phyloP scores from a whole-genome alignment of 1,140 invertebrate genomes.

The Monochamus saltuarius region DNA sequence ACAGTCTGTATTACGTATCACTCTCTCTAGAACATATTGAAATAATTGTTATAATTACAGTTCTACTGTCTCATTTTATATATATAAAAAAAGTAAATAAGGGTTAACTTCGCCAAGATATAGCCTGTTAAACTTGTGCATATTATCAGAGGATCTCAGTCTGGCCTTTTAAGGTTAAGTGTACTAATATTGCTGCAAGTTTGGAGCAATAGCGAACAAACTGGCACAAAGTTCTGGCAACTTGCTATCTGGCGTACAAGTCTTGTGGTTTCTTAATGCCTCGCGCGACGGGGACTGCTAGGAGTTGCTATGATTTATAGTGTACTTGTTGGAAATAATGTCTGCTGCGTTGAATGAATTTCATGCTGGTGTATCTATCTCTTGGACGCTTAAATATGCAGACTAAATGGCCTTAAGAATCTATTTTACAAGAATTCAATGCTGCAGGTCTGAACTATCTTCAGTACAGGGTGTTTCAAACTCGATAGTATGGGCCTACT shows the following conservation, averaged over 20 bases:
- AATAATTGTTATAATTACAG: no score
- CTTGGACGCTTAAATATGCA: conserved; percentile 22
- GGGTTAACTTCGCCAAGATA: no score
- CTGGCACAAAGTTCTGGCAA: conserved; percentile 33
- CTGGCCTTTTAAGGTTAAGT: conserved; percentile 29
- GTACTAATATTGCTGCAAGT: conserved; percentile 40
- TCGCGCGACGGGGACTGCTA: conserved; percentile 20
- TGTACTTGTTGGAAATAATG: conserved; percentile 10
- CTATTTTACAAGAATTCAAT: no score
- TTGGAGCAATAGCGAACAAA: conserved; percentile 39
- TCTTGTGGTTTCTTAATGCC: conserved; percentile 24
- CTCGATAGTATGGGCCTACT: no score
- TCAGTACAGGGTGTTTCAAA: no score
- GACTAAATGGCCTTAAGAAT: no score
- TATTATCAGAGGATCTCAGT: conserved; percentile 2
- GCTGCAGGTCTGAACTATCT: no score
- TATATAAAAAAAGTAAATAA: no score
- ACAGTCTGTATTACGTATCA: no score
- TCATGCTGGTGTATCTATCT: conserved; percentile 21
- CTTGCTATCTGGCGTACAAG: conserved; percentile 30
- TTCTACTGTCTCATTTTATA: no score
- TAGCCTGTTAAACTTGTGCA: background rate
- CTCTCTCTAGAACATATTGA: no score
- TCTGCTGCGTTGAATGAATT: conserved; percentile 3
- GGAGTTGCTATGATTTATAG: conserved; percentile 28